These are phyloP conservation scores for Loripinus fragilis DNA, from an alignment of 2,888 invertebrate species.

Conservation along the genomic window DNA sequence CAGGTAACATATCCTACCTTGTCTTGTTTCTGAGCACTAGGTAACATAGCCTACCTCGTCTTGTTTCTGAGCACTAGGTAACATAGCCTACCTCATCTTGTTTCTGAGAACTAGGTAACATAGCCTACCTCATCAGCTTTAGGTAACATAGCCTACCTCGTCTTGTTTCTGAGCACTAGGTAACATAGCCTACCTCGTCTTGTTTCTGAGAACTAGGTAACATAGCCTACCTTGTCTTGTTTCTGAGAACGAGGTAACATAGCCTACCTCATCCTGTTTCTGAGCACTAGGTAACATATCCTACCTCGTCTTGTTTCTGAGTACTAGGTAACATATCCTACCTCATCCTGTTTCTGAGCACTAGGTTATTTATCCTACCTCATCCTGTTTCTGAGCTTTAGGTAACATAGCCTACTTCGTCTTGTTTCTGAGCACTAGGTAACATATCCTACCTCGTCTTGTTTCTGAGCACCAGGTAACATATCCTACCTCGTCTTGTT, in stretches of 20 bases:
- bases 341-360: no score
- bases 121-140: no score
- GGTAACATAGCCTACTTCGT: slow-evolving; percentile 1
- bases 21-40: slow-evolving; percentile 4
- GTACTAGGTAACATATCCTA: neutral
- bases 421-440: slow-evolving; percentile 1
- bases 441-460: slow-evolving; percentile 5
- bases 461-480: neutral
- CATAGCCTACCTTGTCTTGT: slow-evolving; percentile 8
- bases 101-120: neutral
- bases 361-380: no score
- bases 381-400: slow-evolving; percentile 4
- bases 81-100: slow-evolving; percentile 7
- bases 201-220: neutral
- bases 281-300: no score
- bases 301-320: slow-evolving; percentile 13
- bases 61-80: neutral
- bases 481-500: slow-evolving; percentile 9
- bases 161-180: slow-evolving; percentile 4
- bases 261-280: slow-evolving; percentile 27
- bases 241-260: neutral
- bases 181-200: slow-evolving; percentile 6
- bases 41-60: slow-evolving; percentile 8
- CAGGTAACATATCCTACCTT: slow-evolving; percentile 1
- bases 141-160: no score